A percentile compares a stretch with the other conserved stretches of the same genome.
Evolutionary conservation across 2,888 invertebrate genomes (phyloP).

Genomic region (Rotaria socialis): DNA sequence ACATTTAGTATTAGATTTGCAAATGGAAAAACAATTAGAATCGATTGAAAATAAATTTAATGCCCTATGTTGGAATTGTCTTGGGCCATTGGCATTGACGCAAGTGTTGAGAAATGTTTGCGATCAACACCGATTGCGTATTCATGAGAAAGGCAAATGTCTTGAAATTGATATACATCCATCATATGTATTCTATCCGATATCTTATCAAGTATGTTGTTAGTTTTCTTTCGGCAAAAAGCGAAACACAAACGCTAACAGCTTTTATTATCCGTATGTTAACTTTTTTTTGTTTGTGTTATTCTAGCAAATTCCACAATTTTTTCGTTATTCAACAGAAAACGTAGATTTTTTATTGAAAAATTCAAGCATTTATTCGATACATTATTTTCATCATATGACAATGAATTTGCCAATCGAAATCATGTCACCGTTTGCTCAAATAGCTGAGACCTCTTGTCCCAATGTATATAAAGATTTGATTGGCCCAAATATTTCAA

Average conservation of each 20-base stretch:
- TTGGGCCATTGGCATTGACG: slow-evolving; percentile 2
- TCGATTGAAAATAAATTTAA: not conserved
- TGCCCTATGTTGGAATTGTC: slow-evolving; percentile 7
- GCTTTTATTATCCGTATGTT: no score
- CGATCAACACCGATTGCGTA: not conserved
- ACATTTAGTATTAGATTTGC: slow-evolving; percentile 36
- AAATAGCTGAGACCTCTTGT: not conserved
- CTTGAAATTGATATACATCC: slow-evolving; percentile 9
- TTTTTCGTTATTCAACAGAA: not conserved
- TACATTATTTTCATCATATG: slow-evolving; percentile 39
- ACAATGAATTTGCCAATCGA: slow-evolving; percentile 13
- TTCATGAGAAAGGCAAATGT: slow-evolving; percentile 9
- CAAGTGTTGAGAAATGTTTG: not conserved
- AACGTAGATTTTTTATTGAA: not conserved
- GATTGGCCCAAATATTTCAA: not conserved
- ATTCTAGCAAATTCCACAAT: not conserved
- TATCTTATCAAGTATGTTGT: not conserved
- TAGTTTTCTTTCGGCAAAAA: no score
- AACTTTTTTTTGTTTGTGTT: not conserved
- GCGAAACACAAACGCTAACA: no score
- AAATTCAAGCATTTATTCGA: not conserved
- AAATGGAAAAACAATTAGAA: slow-evolving; percentile 13
- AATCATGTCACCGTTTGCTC: slow-evolving; percentile 9
- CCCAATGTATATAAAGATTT: not conserved
- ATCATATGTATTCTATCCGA: not conserved